phyloP scores from a whole-genome alignment of 2,888 invertebrate genomes.

The Leptinotarsa peninsularis region DNA sequence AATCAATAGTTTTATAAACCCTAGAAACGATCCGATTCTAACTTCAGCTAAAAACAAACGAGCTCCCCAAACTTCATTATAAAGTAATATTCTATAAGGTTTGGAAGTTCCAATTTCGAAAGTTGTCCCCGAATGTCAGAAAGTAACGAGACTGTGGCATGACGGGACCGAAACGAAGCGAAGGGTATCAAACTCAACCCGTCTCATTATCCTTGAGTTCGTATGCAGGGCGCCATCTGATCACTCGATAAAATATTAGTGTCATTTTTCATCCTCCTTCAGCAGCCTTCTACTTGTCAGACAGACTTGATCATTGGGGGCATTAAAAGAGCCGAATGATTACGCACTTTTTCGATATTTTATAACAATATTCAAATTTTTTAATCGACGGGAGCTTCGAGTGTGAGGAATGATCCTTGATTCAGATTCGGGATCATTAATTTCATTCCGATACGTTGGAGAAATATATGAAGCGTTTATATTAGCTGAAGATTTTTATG shows the following conservation, averaged over 20 bases:
- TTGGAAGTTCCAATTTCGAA: conserved; percentile 49
- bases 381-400: conserved; percentile 40
- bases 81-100: conserved; percentile 47
- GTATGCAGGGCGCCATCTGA: conserved; percentile 68
- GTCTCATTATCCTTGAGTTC: conserved; percentile 67
- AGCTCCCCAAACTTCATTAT: conserved; percentile 44
- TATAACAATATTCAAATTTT: conserved; percentile 46
- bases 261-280: conserved; percentile 67
- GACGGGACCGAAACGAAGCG: conserved; percentile 55
- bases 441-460: conserved; percentile 1
- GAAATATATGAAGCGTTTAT: not conserved
- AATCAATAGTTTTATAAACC: too few species aligned
- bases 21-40: not conserved
- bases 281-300: conserved; percentile 66
- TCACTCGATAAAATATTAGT: conserved; percentile 68
- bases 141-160: conserved; percentile 57
- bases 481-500: not conserved
- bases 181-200: conserved; percentile 63
- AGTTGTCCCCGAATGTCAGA: conserved; percentile 52
- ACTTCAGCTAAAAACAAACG: conserved; percentile 32
- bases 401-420: conserved; percentile 29
- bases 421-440: conserved; percentile 11
- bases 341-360: conserved; percentile 57
- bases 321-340: conserved; percentile 62
- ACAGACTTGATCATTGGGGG: conserved; percentile 65